Evolutionary conservation across 2,113 vertebrate genomes (phyloP).

Genomic region (Podarcis raffonei): DNA sequence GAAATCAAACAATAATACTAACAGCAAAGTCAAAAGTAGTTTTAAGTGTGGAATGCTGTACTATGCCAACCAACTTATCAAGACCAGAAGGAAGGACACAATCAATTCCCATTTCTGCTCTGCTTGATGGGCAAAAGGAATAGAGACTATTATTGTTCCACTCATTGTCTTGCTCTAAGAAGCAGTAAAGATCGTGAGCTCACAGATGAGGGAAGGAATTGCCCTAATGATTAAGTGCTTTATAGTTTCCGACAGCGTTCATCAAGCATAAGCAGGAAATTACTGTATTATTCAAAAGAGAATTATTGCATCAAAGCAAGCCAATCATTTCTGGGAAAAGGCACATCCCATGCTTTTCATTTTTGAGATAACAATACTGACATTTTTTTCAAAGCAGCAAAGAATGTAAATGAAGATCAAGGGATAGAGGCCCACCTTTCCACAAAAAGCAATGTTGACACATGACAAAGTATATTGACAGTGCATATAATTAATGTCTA

Average conservation of each 20-base stretch:
- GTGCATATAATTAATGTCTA: constrained; percentile 20
- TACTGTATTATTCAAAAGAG: not conserved
- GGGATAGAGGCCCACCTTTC: not conserved
- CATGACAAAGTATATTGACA: not conserved
- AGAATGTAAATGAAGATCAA: not conserved
- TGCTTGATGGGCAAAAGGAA: not conserved
- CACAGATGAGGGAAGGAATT: not conserved
- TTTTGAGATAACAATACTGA: not conserved
- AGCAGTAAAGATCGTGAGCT: not conserved
- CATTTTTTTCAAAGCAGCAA: not conserved
- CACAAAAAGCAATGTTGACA: not conserved
- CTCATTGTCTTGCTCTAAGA: not conserved
- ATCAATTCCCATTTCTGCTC: not conserved
- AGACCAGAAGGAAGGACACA: not conserved
- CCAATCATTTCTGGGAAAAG: constrained; percentile 7
- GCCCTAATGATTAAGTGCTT: constrained; percentile 4
- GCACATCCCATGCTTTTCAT: not conserved
- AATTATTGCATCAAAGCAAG: constrained; percentile 14
- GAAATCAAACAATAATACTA: not conserved
- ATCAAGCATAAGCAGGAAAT: constrained; percentile 19
- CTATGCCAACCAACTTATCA: not conserved
- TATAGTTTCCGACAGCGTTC: not conserved
- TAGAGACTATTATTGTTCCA: not conserved
- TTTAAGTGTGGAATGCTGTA: not conserved
- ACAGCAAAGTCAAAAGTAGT: not conserved